These are phyloP conservation scores for Mormyrus iriodes DNA, from an alignment of 2,113 vertebrate species.

Conservation along the genomic window DNA sequence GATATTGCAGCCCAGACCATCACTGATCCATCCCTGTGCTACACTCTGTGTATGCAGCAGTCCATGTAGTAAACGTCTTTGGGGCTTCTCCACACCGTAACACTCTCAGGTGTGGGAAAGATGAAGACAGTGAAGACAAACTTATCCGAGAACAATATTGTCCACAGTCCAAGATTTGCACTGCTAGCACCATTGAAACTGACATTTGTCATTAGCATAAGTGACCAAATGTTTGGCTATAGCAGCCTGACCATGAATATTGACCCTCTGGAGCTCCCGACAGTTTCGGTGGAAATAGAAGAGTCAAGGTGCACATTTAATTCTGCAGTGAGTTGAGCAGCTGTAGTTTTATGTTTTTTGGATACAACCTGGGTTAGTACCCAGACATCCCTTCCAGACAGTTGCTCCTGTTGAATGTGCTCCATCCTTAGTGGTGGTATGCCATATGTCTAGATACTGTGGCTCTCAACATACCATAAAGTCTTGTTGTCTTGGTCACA, in stretches of 20 bases:
- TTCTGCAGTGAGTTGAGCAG: background rate
- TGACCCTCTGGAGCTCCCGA: background rate
- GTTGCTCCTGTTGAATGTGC: background rate
- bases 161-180: too few species aligned
- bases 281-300: background rate
- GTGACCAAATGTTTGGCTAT: background rate
- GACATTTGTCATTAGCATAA: background rate
- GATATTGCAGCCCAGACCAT: background rate
- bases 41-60: too few species aligned
- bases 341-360: background rate
- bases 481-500: background rate
- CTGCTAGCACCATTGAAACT: background rate
- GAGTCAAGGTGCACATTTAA: background rate
- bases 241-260: background rate
- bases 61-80: background rate
- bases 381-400: too few species aligned
- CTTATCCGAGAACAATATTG: background rate
- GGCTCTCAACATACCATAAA: background rate
- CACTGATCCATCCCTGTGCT: background rate
- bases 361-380: background rate
- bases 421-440: background rate
- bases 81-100: too few species aligned
- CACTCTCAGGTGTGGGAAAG: background rate
- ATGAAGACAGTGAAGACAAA: background rate
- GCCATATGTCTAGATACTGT: background rate